Conservation (phyloP, 2,888 invertebrate genomes). For the Melanostoma scalare region DNA sequence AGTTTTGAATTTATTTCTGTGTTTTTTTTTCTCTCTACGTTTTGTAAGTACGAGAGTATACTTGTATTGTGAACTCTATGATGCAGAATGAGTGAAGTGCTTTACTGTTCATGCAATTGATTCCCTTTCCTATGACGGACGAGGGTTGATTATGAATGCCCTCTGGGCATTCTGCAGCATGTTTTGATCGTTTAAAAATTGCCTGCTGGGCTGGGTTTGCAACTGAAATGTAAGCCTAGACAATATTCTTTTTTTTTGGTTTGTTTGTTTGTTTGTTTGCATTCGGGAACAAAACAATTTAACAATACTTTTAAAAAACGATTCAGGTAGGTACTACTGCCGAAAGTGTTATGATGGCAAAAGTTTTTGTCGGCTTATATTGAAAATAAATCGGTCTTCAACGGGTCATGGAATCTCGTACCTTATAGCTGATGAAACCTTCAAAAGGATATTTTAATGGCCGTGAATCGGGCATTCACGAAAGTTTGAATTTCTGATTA, state of each 20-base stretch:
- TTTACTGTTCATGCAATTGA: slow-evolving; percentile 64
- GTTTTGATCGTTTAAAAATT: slow-evolving; percentile 71
- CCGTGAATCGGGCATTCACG: too few relatives aligned
- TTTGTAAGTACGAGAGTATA: background rate
- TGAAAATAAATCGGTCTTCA: too few relatives aligned
- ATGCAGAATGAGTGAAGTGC: slow-evolving; percentile 53
- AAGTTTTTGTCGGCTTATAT: too few relatives aligned
- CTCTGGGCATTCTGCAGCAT: slow-evolving; percentile 54
- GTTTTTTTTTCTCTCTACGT: slow-evolving; percentile 5
- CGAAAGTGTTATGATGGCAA: too few relatives aligned
- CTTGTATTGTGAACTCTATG: slow-evolving; percentile 30
- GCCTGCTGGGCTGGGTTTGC: slow-evolving; percentile 59
- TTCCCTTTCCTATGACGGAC: slow-evolving; percentile 26
- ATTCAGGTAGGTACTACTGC: too few relatives aligned
- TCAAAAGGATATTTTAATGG: too few relatives aligned
- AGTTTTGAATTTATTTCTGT: slow-evolving; percentile 36
- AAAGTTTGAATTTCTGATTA: too few relatives aligned
- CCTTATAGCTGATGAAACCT: too few relatives aligned
- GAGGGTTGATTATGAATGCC: slow-evolving; percentile 44
- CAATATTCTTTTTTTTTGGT: slow-evolving; percentile 5
- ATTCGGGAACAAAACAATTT: background rate
- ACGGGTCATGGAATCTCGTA: too few relatives aligned
- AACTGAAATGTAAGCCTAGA: slow-evolving; percentile 27
- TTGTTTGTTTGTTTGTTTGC: slow-evolving; percentile 2
- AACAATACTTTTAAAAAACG: too few relatives aligned